Evolutionary conservation across 2,888 invertebrate genomes (phyloP).

Genomic region (Sarcophaga subvicina): DNA sequence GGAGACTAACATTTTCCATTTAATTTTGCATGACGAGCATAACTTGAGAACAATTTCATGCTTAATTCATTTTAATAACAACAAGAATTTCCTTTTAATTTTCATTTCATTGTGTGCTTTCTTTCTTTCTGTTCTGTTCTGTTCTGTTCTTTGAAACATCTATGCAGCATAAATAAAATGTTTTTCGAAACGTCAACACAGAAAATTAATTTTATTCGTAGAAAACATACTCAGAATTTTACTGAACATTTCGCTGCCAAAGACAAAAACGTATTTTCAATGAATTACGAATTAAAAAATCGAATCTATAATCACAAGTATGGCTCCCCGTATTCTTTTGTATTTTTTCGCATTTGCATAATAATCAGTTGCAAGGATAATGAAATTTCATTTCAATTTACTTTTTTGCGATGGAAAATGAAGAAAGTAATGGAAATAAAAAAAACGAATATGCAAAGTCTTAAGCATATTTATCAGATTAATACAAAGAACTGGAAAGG

Average conservation of each 20-base stretch:
- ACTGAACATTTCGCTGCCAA: not conserved
- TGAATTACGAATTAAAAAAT: conserved; percentile 69
- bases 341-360: conserved; percentile 65
- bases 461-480: conserved; percentile 49
- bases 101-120: too few species aligned
- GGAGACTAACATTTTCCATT: too few species aligned
- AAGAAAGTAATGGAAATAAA: conserved; percentile 4
- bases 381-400: conserved; percentile 56
- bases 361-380: conserved; percentile 65
- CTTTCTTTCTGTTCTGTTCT: too few species aligned
- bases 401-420: conserved; percentile 34
- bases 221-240: too few species aligned
- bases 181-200: too few species aligned
- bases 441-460: not conserved
- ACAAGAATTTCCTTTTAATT: too few species aligned
- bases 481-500: not conserved
- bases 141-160: too few species aligned
- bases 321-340: conserved; percentile 44
- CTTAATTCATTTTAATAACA: too few species aligned
- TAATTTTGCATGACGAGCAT: too few species aligned
- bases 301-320: conserved; percentile 65
- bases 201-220: too few species aligned
- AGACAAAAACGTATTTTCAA: conserved; percentile 55
- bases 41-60: too few species aligned
- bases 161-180: too few species aligned